Conservation (phyloP, 2,888 invertebrate species). For the Andricus quercusramuli region DNA sequence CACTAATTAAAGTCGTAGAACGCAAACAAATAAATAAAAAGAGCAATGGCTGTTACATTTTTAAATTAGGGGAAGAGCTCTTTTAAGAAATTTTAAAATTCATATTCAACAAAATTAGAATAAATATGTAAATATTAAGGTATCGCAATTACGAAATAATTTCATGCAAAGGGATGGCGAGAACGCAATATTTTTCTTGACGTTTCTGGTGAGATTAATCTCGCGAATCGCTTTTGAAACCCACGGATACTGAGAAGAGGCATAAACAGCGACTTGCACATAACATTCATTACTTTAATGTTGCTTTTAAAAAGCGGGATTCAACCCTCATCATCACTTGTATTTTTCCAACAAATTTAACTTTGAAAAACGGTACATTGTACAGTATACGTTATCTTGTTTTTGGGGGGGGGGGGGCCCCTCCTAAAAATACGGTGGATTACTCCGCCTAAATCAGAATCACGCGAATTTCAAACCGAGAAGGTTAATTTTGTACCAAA, state of each 20-base stretch:
- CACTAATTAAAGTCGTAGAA: too few species aligned
- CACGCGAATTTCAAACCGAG: too few species aligned
- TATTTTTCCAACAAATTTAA: not conserved
- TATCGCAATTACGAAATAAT: slow-evolving; percentile 3
- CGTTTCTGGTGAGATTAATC: slow-evolving; percentile 22
- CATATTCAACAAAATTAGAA: slow-evolving; percentile 21
- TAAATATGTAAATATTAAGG: slow-evolving; percentile 3
- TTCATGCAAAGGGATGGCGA: not conserved
- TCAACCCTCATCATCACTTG: not conserved
- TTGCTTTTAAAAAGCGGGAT: not conserved
- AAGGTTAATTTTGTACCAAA: too few species aligned
- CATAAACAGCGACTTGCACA: slow-evolving; percentile 16
- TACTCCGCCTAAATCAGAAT: too few species aligned
- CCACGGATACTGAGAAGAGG: not conserved
- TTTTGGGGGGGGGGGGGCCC: not conserved
- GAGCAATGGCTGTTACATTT: too few species aligned
- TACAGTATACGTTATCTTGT: not conserved
- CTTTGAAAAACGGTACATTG: not conserved
- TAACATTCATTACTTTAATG: slow-evolving; percentile 27
- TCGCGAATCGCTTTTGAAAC: slow-evolving; percentile 18
- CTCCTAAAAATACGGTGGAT: too few species aligned
- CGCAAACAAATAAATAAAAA: too few species aligned
- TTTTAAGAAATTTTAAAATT: not conserved
- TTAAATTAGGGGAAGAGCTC: not conserved
- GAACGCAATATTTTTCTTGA: slow-evolving; percentile 13